Conservation (phyloP, 2,888 invertebrate species). For the Epirrhoe alternata region DNA sequence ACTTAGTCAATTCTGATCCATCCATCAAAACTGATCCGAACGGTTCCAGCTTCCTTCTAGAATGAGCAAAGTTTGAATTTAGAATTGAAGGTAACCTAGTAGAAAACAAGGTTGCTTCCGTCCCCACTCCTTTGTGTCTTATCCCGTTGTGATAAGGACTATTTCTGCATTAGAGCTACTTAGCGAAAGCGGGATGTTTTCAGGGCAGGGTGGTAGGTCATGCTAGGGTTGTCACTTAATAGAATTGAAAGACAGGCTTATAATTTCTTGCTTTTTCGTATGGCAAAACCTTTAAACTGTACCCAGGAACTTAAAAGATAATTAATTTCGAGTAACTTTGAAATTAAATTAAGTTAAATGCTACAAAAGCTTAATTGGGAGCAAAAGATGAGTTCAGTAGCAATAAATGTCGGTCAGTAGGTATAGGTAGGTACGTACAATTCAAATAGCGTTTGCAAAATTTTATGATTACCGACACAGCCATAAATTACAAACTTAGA, state of each 20-base stretch:
- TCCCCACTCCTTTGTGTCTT: slow-evolving; percentile 18
- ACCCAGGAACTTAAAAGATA: background rate
- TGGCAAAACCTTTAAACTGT: background rate
- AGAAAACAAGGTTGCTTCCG: slow-evolving; percentile 58
- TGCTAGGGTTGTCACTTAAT: slow-evolving; percentile 43
- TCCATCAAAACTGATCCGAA: slow-evolving; percentile 33
- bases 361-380: background rate
- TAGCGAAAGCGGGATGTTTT: slow-evolving; percentile 43
- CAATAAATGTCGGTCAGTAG: background rate
- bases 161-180: slow-evolving; percentile 35
- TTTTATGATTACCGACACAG: slow-evolving; percentile 1
- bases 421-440: no score
- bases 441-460: background rate
- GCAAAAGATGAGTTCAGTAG: background rate
- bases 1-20: slow-evolving; percentile 26
- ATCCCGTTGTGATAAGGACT: slow-evolving; percentile 22
- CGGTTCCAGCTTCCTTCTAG: slow-evolving; percentile 28
- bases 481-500: slow-evolving; percentile 26
- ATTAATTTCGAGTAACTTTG: no score
- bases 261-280: background rate
- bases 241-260: background rate
- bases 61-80: slow-evolving; percentile 32
- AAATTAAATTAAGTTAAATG: no score
- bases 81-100: slow-evolving; percentile 37
- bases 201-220: slow-evolving; percentile 42